Evolutionary conservation across 2,797 vertebrate genomes (phyloP), one percentile per base, ranked within the genome.

Genomic region (Hirundo rustica): DNA sequence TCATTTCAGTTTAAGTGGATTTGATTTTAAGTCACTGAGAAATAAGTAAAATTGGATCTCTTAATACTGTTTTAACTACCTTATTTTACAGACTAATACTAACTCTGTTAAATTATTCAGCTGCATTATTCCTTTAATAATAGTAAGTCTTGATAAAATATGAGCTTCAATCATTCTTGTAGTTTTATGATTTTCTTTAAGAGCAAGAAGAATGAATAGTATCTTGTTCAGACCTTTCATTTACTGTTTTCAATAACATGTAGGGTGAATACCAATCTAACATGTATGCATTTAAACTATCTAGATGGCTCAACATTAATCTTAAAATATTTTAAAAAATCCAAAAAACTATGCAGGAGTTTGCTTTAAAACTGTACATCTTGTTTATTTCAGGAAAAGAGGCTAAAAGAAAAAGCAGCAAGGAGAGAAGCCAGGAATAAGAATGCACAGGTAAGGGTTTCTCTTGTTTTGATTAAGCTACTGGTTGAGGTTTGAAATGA

Each of bases 381-480:
- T 96, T 74, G 62, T 48, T 93, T 94, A 9, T 86, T 97, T 17
- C 81, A 98, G 98, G 98, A 98, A 86, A 98, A 97, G 89, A 97
- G 98, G 47, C 91, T 98, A 9, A 98, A 98, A 87, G 98, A 98
- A 95, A 98, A 97, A 86, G 98, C 97, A 88, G 97, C 98, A 51
- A 97, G 97, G 89, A 98, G 98, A 97, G 97, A 97, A 96, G 95
- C 97, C 74, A 98, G 88, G 78, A 97, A 94, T 92, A 97, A 81
- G 92, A 95, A 85, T 3, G 20, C 95, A 51, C 91, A 97, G 97
- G 98, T 98, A 98, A 97, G 92, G 7, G 8, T 29, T 96, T 88
- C 38, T 78, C 26, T 53, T 88, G 8, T 92, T 93, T 96, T 62
- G 20, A 72, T 89, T 26, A 85, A 72, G 40, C 27, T 60, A 40